A percentile compares a stretch with the other conserved stretches of the same genome.
Conservation (phyloP, 1,140 invertebrate species). For the Drosophila gunungcola region DNA sequence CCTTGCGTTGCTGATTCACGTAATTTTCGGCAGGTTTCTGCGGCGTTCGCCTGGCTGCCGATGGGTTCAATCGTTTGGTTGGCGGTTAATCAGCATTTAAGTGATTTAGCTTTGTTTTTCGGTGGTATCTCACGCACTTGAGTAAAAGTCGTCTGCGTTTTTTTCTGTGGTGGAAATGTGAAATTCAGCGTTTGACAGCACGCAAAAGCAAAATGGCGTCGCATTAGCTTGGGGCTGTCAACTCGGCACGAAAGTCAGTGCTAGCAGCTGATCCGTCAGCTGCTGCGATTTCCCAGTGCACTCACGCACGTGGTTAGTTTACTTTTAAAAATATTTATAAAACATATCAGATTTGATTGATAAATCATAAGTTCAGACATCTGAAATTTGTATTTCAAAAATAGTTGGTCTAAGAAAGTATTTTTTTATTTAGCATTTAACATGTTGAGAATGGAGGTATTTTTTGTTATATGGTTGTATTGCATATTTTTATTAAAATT, state of each 20-base stretch:
- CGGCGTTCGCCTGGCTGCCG: constrained; percentile 15
- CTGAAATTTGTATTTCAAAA: neutral
- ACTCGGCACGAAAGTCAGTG: neutral
- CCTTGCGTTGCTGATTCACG: constrained; percentile 39
- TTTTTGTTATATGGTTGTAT: too few relatives aligned
- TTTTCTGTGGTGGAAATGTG: constrained; percentile 49
- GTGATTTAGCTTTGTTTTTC: constrained; percentile 37
- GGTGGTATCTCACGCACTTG: constrained; percentile 56
- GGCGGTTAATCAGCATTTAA: constrained; percentile 47
- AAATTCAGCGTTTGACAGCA: constrained; percentile 48
- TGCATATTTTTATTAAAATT: too few relatives aligned
- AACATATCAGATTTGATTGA: neutral
- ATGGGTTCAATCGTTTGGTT: constrained; percentile 16
- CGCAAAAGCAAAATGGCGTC: constrained; percentile 69
- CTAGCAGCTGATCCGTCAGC: constrained; percentile 61
- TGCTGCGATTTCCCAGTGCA: constrained; percentile 28
- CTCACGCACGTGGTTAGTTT: neutral
- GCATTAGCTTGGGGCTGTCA: constrained; percentile 41
- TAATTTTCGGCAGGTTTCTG: constrained; percentile 24
- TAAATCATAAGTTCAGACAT: neutral
- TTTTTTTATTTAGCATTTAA: too few relatives aligned
- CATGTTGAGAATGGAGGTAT: too few relatives aligned
- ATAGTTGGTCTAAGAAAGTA: neutral
- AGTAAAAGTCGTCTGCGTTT: constrained; percentile 57
- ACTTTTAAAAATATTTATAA: neutral